Base-by-base conservation (phyloP, 2,113 vertebrate species). In the Neodontobutis hainanensis region DNA sequence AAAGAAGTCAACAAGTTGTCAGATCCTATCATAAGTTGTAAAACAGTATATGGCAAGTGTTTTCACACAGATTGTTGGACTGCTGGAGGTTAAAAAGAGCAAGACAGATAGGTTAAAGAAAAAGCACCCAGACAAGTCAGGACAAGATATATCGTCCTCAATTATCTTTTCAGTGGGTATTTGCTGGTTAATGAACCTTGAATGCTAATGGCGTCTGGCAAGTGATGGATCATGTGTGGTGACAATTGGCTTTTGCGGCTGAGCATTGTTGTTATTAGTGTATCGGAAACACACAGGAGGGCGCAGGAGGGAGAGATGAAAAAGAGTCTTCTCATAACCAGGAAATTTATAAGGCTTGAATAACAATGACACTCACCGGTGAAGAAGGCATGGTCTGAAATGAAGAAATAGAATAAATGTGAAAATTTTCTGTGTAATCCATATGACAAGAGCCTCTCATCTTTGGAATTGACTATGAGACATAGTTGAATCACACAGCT, bases 181-280 rank as follows among this genome's bases (percentile, higher is more conserved):
- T 78, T 81, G 64, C 65, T 65, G 65, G 60, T 57, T 89, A 89
- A 90, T 89, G 87, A 83, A 51, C 62, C 83, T 74, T 85, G 80
- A 88, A 89, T 81, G 77, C 77, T 78, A 86, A 88, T 73, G 64
- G 74, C 2, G 15, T 80, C 73, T 73, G 65, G 49, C 14, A 3
- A 53, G 68, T 87, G 86, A 92, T 87, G 68, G 64, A 88, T 85
- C 19, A 50, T 60, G 35, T 38, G 19, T 46, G 72, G 34, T 77
- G 72, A 74, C 81, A 58, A 76, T 71, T 68, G 67, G 43, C 57
- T 69, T 62, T 62, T 38, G 66, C 73, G 11, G 32, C 58, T 2
- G 16, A 83, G 48, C 58, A 11, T 63, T 64, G 46, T 64, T 68
- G 68, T 77, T 80, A 82, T 73, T 75, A 73, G 66, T 71, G 51